Evolutionary conservation across 1,140 invertebrate genomes (phyloP), one percentile per base, ranked within the genome.

Genomic region (Wasmannia auropunctata): DNA sequence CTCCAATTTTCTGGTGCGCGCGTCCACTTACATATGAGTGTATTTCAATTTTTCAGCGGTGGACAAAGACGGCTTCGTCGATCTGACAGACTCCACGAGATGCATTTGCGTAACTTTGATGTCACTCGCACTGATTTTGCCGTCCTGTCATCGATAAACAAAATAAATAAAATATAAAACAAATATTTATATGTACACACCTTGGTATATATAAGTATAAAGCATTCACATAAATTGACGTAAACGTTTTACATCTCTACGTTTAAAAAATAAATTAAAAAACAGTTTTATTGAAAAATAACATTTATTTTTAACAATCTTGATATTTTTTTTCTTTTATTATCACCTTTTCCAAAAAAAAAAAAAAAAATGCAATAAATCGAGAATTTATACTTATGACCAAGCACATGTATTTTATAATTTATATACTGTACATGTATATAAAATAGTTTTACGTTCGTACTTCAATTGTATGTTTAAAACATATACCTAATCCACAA

Each of bases 51-150:
- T 95, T 89, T 98, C 97, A 10, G 95, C 91, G 10, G 86, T 90
- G 3, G 96, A 96, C 14, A 98, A 95, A 4, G 97, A 97, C 0
- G 97, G 97, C 72, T 96, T 96, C 16, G 97, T 97, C 75, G 96
- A 96, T 16, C 91, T 89, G 1, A 97, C 86, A 5, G 97, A 96
- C 14, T 95, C 94, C 31, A 96, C 67, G 56, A 97, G 93, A 89
- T 97, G 95, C 14, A 94, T 92, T 75, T 95, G 95, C 89, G 94
- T 93, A 16, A 96, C 91, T 58, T 94, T 93, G 58, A 91, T 85
- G 37, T 56, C 70, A 31, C 51, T 31, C 0, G 74, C 43, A 14
- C 49, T 63, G 58, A 79, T 58, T 51, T 90, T 70, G 22, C 75
- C 74, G 4, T 86, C 65, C 93, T 93, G 28, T 10, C 22, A 74